Evolutionary conservation across 2,888 invertebrate species (phyloP), one percentile per base, ranked within the genome.

Genomic region (Leptinotarsa juncta): DNA sequence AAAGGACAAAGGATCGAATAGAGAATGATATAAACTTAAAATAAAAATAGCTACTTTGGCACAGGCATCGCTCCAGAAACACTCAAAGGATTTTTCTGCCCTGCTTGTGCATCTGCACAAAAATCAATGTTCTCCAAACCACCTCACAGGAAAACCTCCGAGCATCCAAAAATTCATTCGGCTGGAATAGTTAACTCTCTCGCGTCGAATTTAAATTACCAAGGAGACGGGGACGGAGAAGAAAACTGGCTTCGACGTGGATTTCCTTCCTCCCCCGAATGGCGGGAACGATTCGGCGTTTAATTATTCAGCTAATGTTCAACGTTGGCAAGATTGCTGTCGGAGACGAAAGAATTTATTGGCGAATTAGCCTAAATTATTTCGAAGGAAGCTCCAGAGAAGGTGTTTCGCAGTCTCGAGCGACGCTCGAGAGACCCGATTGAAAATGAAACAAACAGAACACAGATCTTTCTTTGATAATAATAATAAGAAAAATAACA

Each of bases 231-330:
- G 2, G 10, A 42, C 15, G 32, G 55, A 1, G 23, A 68, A 32
- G 69, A 62, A 73, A 73, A 69, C 48, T 55, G 53, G 60, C 69
- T 68, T 73, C 65, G 32, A 53, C 26, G 60, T 49, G 18, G 49
- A 18, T 53, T 73, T 73, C 55, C 65, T 69, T 65, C 23, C 53
- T 55, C 26, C 55, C 69, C 18, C 53, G 62, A 49, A 57, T n/a
- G 53, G 66, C 69, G 72, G 51, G 50, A 72, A 68, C 48, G 55
- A 69, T 69, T 69, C 57, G 42, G 20, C 53, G 53, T 67, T 72
- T 62, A 72, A 72, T 72, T 72, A 72, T 72, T 72, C 16, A 67
- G 60, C 57, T 51, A 16, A 62, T 62, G 42, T 62, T 62, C 42
- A 32, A 32, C n/a, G 1, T 62, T n/a, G 62, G 26, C 26, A 62